Conservation (phyloP, 1,140 invertebrate genomes). For the Kradibia gibbosae region DNA sequence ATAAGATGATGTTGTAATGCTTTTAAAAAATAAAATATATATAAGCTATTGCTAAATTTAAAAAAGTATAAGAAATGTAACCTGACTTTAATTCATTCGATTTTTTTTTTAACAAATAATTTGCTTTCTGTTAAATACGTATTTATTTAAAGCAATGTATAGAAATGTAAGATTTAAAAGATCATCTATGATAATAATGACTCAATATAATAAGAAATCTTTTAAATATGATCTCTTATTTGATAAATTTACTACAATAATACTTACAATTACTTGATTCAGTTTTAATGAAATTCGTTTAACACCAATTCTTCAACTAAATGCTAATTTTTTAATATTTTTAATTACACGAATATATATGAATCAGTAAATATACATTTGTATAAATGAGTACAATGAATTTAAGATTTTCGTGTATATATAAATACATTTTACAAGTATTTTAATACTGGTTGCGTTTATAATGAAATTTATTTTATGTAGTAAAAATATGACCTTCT, state of each 20-base stretch:
- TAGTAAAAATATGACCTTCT: slow-evolving; percentile 43
- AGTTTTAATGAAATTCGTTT: slow-evolving; percentile 34
- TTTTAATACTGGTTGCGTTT: neutral
- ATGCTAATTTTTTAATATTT: slow-evolving; percentile 32
- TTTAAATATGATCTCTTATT: slow-evolving; percentile 31
- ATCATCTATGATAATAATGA: no score
- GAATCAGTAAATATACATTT: neutral
- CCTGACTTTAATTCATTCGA: no score
- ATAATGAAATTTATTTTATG: slow-evolving; percentile 8
- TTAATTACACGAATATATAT: neutral
- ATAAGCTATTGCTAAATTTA: no score
- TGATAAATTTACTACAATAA: slow-evolving; percentile 34
- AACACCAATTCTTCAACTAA: slow-evolving; percentile 13
- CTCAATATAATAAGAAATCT: slow-evolving; percentile 19
- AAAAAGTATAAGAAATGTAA: no score
- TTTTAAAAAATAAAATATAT: no score
- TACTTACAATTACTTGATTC: slow-evolving; percentile 27
- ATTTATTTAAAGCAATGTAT: no score
- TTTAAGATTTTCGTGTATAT: slow-evolving; percentile 37
- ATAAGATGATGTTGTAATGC: no score
- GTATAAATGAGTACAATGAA: slow-evolving; percentile 1
- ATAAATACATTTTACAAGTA: slow-evolving; percentile 22
- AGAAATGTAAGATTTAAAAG: no score
- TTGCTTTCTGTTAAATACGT: no score
- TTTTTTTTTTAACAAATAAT: no score